These are phyloP conservation scores for Solen grandis DNA, from an alignment of 1,140 invertebrate species.

Conservation along the genomic window DNA sequence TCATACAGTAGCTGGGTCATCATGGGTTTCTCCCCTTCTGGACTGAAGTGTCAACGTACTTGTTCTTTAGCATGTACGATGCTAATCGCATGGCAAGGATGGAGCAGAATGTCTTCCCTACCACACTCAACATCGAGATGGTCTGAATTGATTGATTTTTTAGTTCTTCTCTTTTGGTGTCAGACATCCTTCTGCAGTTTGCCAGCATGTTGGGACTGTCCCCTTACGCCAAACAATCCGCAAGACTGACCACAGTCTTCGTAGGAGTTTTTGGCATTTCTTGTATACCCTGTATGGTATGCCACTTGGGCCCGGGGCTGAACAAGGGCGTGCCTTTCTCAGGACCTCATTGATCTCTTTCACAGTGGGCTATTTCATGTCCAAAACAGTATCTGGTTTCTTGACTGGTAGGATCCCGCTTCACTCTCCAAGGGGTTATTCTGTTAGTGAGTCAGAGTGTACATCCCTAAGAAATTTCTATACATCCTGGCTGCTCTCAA, in stretches of 20 bases:
- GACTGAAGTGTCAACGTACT: no score
- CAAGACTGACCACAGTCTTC: slow-evolving; percentile 36
- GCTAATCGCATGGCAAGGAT: no score
- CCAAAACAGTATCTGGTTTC: not conserved
- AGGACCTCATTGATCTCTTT: slow-evolving; percentile 43
- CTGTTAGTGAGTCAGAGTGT: slow-evolving; percentile 19
- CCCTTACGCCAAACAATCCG: slow-evolving; percentile 14
- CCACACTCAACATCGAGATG: slow-evolving; percentile 51
- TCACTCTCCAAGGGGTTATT: no score
- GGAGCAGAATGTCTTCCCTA: no score
- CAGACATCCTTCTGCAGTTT: slow-evolving; percentile 48
- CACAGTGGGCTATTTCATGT: slow-evolving; percentile 31
- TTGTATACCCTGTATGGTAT: no score
- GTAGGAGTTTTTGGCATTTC: slow-evolving; percentile 44
- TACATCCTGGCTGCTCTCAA: no score
- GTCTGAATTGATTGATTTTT: slow-evolving; percentile 57
- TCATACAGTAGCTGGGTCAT: no score
- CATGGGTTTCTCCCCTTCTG: no score
- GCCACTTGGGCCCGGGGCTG: no score
- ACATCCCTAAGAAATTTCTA: slow-evolving; percentile 16
- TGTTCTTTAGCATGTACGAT: no score
- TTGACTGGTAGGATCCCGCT: no score
- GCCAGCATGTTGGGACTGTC: slow-evolving; percentile 43
- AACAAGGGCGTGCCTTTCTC: no score
- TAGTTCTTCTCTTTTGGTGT: slow-evolving; percentile 47